phyloP scores from a whole-genome alignment of 2,113 vertebrate genomes.

The Petroica traversi region DNA sequence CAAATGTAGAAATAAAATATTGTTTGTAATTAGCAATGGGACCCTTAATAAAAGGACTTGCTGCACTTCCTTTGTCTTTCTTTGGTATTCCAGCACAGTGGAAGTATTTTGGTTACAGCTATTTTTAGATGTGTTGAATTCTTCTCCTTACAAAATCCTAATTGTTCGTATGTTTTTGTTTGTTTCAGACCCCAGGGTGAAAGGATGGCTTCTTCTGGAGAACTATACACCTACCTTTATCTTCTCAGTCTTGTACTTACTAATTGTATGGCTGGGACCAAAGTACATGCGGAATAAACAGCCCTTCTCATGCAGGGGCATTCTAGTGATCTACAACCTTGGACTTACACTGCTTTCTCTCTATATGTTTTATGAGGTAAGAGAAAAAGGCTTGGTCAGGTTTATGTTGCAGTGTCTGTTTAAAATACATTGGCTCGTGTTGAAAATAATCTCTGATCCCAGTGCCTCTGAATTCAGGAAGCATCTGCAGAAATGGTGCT shows the following conservation, averaged over 20 bases:
- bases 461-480: not conserved
- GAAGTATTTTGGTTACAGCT: not conserved
- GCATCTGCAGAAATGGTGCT: not conserved
- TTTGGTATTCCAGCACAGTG: not conserved
- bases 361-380: conserved; percentile 97
- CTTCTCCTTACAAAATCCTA: not conserved
- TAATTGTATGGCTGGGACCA: conserved; percentile 93
- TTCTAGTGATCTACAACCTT: conserved; percentile 91
- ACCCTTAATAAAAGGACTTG: not conserved
- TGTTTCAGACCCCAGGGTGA: conserved; percentile 89
- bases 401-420: not conserved
- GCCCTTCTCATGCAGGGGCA: conserved; percentile 83
- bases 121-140: not conserved
- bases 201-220: conserved; percentile 92
- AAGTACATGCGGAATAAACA: conserved; percentile 90
- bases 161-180: not conserved
- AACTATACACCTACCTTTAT: conserved; percentile 89
- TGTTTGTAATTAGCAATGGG: not conserved
- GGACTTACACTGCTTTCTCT: conserved; percentile 90
- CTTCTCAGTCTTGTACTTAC: conserved; percentile 87
- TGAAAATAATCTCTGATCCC: not conserved
- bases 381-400: not conserved
- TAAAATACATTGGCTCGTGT: not conserved
- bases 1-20: not conserved
- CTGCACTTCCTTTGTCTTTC: not conserved